These are phyloP conservation scores for Capromys pilorides DNA, from an alignment of 2,797 vertebrate genomes.

Conservation along the genomic window DNA sequence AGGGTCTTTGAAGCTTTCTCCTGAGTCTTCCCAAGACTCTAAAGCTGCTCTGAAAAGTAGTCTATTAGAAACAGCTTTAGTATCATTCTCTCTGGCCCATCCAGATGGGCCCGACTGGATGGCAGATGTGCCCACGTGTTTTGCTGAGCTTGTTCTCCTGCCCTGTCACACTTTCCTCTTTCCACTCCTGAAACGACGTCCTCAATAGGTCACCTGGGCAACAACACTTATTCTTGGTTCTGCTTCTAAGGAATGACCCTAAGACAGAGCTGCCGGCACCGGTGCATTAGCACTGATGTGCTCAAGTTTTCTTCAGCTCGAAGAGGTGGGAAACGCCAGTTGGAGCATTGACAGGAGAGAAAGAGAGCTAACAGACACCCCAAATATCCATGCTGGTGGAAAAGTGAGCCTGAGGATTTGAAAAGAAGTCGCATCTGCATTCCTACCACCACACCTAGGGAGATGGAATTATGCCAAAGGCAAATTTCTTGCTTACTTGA, in stretches of 20 bases:
- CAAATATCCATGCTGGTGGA: background rate
- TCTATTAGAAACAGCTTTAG: background rate
- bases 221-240: background rate
- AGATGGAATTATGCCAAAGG: slow-evolving; percentile 58
- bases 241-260: background rate
- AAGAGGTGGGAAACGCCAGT: background rate
- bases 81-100: background rate
- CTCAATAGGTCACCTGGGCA: background rate
- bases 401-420: background rate
- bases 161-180: too few species aligned
- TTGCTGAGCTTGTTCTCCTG: background rate
- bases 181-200: background rate
- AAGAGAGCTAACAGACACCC: background rate
- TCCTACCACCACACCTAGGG: slow-evolving; percentile 5
- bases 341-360: background rate
- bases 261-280: background rate
- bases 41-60: slow-evolving; percentile 8
- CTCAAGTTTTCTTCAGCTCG: slow-evolving; percentile 16
- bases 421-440: slow-evolving; percentile 40
- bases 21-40: background rate
- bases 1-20: background rate
- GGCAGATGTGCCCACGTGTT: background rate
- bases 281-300: background rate
- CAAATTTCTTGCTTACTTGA: slow-evolving; percentile 47
- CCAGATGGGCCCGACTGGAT: background rate